Percentiles rank a stretch among this genome's conserved stretches.
phyloP scores from a whole-genome alignment of 2,797 vertebrate genomes.

The Gephyroberyx darwinii region DNA sequence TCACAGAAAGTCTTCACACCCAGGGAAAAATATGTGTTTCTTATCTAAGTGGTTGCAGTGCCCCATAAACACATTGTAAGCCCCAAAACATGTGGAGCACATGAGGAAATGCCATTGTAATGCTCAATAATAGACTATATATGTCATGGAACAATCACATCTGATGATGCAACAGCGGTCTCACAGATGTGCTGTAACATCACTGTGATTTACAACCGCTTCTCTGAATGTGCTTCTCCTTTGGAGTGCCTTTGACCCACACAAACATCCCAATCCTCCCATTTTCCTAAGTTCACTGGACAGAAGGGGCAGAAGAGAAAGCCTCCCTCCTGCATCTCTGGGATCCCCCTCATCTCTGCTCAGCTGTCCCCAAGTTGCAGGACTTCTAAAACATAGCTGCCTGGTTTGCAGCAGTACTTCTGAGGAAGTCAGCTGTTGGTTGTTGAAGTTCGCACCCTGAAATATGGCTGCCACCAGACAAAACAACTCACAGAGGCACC shows the following conservation, averaged over 20 bases:
- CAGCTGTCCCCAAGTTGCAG: constrained; percentile 41
- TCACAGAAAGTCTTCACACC: neutral
- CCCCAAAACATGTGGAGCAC: neutral
- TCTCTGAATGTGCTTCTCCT: neutral
- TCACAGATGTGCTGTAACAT: neutral
- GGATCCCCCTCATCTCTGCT: constrained; percentile 1
- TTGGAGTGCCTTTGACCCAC: neutral
- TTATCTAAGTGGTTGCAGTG: neutral
- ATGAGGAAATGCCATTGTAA: neutral
- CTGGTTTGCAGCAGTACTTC: constrained; percentile 10
- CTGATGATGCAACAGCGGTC: neutral
- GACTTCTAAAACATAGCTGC: constrained; percentile 26
- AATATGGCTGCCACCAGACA: constrained; percentile 43
- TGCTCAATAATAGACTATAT: neutral
- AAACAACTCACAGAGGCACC: constrained; percentile 42
- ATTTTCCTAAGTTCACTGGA: too few species aligned
- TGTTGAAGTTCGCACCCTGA: constrained; percentile 30
- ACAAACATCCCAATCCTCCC: neutral
- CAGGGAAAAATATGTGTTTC: neutral
- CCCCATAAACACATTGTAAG: neutral
- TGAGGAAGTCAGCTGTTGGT: constrained; percentile 58
- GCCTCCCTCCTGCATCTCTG: constrained; percentile 5
- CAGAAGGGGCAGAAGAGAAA: neutral
- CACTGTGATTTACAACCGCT: neutral
- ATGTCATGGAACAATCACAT: neutral